phyloP scores from a whole-genome alignment of 1,140 invertebrate genomes.

The Drosophila subobscura region DNA sequence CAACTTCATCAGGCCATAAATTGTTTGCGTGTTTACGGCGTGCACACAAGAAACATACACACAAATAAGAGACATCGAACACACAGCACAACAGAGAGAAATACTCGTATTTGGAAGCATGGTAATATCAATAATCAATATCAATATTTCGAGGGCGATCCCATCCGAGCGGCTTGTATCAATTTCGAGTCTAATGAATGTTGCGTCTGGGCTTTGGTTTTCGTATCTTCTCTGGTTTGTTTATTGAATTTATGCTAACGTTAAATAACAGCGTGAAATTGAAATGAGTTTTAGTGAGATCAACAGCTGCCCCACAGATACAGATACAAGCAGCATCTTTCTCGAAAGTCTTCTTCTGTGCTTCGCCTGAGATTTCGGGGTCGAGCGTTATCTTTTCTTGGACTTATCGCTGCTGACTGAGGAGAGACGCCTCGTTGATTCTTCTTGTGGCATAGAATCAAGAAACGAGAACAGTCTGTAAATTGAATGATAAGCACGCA shows the following conservation, averaged over 20 bases:
- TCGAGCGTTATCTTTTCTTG: constrained; percentile 1
- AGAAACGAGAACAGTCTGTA: constrained; percentile 15
- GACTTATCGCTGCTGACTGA: constrained; percentile 6
- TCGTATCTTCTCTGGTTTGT: constrained; percentile 21
- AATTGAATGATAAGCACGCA: constrained; percentile 47
- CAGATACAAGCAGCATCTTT: constrained; percentile 9
- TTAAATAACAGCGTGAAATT: constrained; percentile 66
- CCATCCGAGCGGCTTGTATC: constrained; percentile 38
- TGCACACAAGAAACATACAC: no score
- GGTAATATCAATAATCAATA: constrained; percentile 45
- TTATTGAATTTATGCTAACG: constrained; percentile 67
- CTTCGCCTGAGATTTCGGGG: constrained; percentile 5
- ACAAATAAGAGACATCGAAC: constrained; percentile 1
- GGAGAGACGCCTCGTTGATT: not conserved
- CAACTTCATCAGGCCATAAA: no score
- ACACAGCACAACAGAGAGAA: constrained; percentile 3
- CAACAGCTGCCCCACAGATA: constrained; percentile 20
- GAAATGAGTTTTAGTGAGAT: constrained; percentile 61
- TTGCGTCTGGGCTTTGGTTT: constrained; percentile 8
- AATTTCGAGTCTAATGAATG: constrained; percentile 22
- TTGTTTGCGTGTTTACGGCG: no score
- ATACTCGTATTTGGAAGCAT: constrained; percentile 23
- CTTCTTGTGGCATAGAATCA: not conserved
- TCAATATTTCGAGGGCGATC: constrained; percentile 38
- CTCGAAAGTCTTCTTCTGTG: no score